Percentiles rank a stretch among this genome's conserved stretches.
phyloP scores from a whole-genome alignment of 2,888 invertebrate species.

The Notodonta ziczac region DNA sequence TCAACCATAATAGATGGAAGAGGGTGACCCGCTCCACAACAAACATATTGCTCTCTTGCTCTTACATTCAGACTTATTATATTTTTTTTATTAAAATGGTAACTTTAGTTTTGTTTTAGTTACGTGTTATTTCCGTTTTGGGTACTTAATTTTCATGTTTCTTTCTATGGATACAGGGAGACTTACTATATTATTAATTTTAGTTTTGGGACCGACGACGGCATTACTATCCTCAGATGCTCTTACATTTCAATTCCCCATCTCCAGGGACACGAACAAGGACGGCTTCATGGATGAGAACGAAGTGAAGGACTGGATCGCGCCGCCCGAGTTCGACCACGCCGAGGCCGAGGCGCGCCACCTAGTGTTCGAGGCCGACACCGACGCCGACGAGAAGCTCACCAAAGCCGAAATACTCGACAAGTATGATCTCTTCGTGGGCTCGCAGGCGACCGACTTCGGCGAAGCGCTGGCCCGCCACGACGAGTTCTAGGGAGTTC shows the following conservation, averaged over 20 bases:
- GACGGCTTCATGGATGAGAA: slow-evolving; percentile 95
- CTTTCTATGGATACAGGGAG: too few species aligned
- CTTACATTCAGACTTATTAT: too few species aligned
- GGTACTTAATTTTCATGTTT: too few species aligned
- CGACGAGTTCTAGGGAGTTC: slow-evolving; percentile 98
- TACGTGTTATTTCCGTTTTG: too few species aligned
- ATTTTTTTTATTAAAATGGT: too few species aligned
- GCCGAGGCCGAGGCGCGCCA: slow-evolving; percentile 98
- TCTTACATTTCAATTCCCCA: neutral
- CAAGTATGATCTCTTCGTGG: slow-evolving; percentile 99
- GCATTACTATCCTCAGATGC: too few species aligned
- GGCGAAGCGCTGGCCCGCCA: slow-evolving; percentile 97
- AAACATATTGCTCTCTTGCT: too few species aligned
- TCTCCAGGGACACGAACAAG: slow-evolving; percentile 90
- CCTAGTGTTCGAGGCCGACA: slow-evolving; percentile 96
- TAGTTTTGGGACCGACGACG: too few species aligned
- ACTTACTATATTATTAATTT: too few species aligned
- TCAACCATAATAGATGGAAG: too few species aligned
- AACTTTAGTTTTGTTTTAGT: too few species aligned
- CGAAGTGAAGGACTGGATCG: slow-evolving; percentile 97
- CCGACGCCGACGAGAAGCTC: slow-evolving; percentile 94
- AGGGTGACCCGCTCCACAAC: too few species aligned
- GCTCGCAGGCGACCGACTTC: slow-evolving; percentile 99
- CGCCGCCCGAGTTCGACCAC: slow-evolving; percentile 98
- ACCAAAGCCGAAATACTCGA: slow-evolving; percentile 95